A percentile compares a stretch with the other conserved stretches of the same genome.
Evolutionary conservation across 2,888 invertebrate species (phyloP).

Genomic region (Tetheella fluctuosa): DNA sequence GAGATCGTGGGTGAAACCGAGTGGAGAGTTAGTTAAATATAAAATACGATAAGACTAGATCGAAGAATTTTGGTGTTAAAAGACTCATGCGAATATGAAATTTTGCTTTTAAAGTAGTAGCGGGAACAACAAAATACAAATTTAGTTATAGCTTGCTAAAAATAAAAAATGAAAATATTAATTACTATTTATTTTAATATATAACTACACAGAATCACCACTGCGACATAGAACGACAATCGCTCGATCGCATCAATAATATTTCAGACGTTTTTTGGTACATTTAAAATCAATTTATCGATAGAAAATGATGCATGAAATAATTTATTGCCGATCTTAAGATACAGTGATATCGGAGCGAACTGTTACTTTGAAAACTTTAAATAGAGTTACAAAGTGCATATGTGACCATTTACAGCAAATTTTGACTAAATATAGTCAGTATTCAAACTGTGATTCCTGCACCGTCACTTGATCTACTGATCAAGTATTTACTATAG

Average conservation of each 20-base stretch:
- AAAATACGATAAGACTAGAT: too few relatives aligned
- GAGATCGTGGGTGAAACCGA: too few relatives aligned
- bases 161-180: constrained; percentile 15
- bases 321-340: constrained; percentile 35
- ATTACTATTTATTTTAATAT: constrained; percentile 73
- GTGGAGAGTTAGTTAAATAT: too few relatives aligned
- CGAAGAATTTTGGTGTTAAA: too few relatives aligned
- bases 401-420: not conserved
- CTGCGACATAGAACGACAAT: constrained; percentile 39
- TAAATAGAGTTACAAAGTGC: not conserved
- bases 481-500: not conserved
- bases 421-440: not conserved
- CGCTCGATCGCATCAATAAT: constrained; percentile 41
- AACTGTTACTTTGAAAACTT: not conserved
- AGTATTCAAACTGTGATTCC: not conserved
- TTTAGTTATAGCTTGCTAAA: too few relatives aligned
- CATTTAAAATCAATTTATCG: constrained; percentile 60
- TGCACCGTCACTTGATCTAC: not conserved
- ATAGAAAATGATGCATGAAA: constrained; percentile 31
- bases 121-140: too few relatives aligned
- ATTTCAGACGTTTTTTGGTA: constrained; percentile 69
- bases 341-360: constrained; percentile 45
- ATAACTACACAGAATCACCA: constrained; percentile 79
- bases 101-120: too few relatives aligned
- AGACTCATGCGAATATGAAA: too few relatives aligned